Evolutionary conservation across 2,888 invertebrate species (phyloP), one percentile per base, ranked within the genome.

Genomic region (Cryptocephalus primarius): DNA sequence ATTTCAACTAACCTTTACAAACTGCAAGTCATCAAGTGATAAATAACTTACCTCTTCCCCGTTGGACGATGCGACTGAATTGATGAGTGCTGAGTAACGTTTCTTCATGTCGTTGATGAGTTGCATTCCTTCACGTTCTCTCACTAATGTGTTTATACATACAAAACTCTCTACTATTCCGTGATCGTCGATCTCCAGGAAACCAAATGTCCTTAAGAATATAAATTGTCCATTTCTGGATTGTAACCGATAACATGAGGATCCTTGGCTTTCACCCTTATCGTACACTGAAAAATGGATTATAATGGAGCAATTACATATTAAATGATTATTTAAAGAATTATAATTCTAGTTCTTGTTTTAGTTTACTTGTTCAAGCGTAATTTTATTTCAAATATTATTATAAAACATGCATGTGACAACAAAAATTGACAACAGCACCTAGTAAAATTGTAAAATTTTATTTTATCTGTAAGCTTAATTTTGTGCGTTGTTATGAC

Each of bases 131-230:
- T 88, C 88, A 51, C 82, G 80, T 48, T 83, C 79, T 52, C 82
- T 78, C 13, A 84, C 74, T 45, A 88, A 73, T 48, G 85, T 85
- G 65, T 92, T 92, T 46, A 91, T 79, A 69, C 91, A 92, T 36
- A 90, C 82, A 70, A 92, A 90, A 51, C 89, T 88, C 62, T 84
- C 85, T 31, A 89, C 86, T 47, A 80, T 80, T 56, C 88, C 85
- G 8, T 83, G 81, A 61, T 78, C 81, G 62, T 89, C 87, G 54
- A 86, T 83, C 71, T 91, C 91, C 44, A 92, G 75, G 61, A 82
- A 90, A 9, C 92, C 92, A 55, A 84, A 78, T 1, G 90, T 88
- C 61, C 84, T 79, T 66, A 92, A 77, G 62, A 87, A 91, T 56
- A 92, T 87, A 60, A 86, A 88, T 60, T 83, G 78, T n/a, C 89